Conservation (phyloP, 2,113 vertebrate species). For the Hiodon alosoides region DNA sequence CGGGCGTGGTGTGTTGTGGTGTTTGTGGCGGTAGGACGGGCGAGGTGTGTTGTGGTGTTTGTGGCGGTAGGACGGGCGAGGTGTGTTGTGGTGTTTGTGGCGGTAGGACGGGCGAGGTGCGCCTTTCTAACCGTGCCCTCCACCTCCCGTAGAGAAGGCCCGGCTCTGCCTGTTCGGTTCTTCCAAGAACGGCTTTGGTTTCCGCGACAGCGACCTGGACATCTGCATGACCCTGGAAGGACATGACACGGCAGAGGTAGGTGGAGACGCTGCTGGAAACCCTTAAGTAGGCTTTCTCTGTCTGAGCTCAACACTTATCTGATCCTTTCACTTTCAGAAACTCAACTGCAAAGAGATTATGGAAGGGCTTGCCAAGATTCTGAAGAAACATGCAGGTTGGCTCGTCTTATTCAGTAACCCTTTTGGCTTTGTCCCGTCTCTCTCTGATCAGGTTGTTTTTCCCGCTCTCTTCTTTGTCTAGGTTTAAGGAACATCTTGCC, state of each 20-base stretch:
- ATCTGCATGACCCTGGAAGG: constrained; percentile 99
- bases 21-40: too few species aligned
- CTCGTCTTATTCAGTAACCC: too few species aligned
- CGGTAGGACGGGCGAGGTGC: not conserved
- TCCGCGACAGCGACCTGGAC: constrained; percentile 96
- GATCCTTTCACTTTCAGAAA: constrained; percentile 65
- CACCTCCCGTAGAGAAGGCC: constrained; percentile 73
- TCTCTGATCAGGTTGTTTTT: not conserved
- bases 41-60: not conserved
- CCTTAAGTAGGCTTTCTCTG: not conserved
- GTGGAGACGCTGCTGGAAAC: not conserved
- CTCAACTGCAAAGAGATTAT: constrained; percentile 99
- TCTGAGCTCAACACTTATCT: too few species aligned
- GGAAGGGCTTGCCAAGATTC: constrained; percentile 90
- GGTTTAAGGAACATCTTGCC: constrained; percentile 97
- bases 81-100: too few species aligned
- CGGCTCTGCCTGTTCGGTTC: constrained; percentile 96
- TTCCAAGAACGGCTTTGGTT: constrained; percentile 97
- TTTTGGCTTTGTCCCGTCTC: not conserved
- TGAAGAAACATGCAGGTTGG: constrained; percentile 91
- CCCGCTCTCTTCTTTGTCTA: constrained; percentile 43
- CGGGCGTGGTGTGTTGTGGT: not conserved
- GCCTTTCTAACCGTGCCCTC: not conserved
- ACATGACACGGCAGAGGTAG: constrained; percentile 91
- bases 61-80: too few species aligned